These are phyloP conservation scores for Pitangus sulphuratus DNA, from an alignment of 2,797 vertebrate species.

Conservation along the genomic window DNA sequence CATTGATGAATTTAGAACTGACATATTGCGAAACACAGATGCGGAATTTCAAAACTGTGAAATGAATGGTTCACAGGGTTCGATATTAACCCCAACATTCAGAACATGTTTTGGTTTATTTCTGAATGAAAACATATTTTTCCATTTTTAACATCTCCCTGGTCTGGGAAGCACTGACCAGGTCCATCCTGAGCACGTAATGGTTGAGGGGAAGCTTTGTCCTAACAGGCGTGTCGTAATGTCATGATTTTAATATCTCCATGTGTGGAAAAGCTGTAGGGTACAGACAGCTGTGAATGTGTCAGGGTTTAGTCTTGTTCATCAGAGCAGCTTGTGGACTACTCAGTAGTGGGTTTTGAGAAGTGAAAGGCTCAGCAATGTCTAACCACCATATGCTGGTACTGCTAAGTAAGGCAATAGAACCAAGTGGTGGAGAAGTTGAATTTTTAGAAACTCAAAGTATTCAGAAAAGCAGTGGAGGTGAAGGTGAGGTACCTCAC, in stretches of 20 bases:
- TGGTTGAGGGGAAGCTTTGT: background rate
- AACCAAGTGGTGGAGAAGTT: background rate
- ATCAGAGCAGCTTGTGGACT: background rate
- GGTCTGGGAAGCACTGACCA: background rate
- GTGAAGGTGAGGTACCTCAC: background rate
- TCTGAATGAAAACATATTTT: background rate
- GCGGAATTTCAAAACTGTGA: slow-evolving; percentile 12
- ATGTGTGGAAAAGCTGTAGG: fast-evolving
- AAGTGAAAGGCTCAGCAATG: background rate
- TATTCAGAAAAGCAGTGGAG: background rate
- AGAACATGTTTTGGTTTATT: background rate
- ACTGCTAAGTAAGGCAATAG: background rate
- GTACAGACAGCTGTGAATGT: background rate
- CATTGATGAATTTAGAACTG: background rate
- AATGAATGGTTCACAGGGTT: background rate
- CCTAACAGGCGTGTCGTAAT: fast-evolving
- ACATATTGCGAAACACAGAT: background rate
- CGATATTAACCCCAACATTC: background rate
- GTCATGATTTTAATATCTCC: background rate
- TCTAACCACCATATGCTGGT: background rate
- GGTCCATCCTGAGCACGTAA: background rate
- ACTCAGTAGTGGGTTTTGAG: background rate
- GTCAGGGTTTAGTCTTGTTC: background rate
- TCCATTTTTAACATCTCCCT: background rate
- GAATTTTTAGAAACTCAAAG: background rate